These are phyloP conservation scores for Seira musarum DNA, from an alignment of 2,888 invertebrate genomes.

Conservation along the genomic window DNA sequence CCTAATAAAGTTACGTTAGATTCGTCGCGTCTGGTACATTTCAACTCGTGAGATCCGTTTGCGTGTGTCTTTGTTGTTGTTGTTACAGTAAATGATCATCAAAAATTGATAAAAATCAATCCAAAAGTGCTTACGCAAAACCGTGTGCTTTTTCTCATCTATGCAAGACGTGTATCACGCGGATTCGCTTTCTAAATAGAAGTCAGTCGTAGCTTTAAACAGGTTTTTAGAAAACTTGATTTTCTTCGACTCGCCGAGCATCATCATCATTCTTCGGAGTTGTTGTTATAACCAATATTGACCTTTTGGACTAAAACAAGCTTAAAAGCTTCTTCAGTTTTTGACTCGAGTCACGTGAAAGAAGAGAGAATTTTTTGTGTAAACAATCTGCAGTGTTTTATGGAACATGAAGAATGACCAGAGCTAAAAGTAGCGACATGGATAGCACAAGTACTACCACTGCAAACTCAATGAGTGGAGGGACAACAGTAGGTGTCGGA, in stretches of 20 bases:
- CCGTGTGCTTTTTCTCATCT: background rate
- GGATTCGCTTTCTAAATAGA: background rate
- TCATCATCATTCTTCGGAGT: no score
- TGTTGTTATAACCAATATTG: no score
- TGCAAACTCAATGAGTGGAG: conserved; percentile 46
- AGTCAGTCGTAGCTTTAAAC: background rate
- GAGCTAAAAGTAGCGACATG: conserved; percentile 48
- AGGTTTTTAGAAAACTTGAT: no score
- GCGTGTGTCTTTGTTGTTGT: background rate
- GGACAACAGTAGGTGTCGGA: conserved; percentile 43
- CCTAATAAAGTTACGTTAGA: background rate
- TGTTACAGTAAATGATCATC: background rate
- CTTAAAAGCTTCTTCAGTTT: background rate
- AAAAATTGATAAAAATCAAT: background rate
- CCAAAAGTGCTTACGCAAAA: background rate
- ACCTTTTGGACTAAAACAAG: no score
- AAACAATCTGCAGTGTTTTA: conserved; percentile 25
- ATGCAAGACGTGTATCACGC: background rate
- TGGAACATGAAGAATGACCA: conserved; percentile 58
- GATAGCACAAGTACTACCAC: conserved; percentile 50
- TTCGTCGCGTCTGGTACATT: background rate
- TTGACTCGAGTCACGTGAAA: background rate
- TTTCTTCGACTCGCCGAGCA: no score
- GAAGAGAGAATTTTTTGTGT: conserved; percentile 5
- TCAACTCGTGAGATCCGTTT: no score